A percentile compares a stretch with the other conserved stretches of the same genome.
phyloP scores from a whole-genome alignment of 2,888 invertebrate species.

The Pseudoips prasinana region DNA sequence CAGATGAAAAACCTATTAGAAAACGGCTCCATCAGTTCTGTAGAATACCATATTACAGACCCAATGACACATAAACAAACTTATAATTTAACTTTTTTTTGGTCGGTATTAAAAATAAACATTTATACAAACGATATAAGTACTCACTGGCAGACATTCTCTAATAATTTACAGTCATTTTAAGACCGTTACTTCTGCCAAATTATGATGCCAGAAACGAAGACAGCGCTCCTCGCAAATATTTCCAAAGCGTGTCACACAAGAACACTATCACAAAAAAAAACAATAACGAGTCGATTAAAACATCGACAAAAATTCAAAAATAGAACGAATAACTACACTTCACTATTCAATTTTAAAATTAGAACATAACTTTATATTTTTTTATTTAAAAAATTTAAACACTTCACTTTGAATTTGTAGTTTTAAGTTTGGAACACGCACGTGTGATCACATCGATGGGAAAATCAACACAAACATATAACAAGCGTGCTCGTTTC shows the following conservation, averaged over 20 bases:
- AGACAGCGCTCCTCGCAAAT: constrained; percentile 5
- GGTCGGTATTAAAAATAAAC: too few species aligned
- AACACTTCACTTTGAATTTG: too few species aligned
- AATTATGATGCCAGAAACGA: constrained; percentile 18
- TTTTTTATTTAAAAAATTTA: too few species aligned
- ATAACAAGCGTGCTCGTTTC: constrained; percentile 23
- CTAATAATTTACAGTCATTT: constrained; percentile 13
- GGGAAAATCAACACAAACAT: constrained; percentile 18
- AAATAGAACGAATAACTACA: not conserved
- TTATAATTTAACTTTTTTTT: too few species aligned
- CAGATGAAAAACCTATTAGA: too few species aligned
- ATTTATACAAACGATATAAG: not conserved
- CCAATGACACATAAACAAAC: too few species aligned
- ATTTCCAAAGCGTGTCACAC: not conserved
- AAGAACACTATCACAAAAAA: constrained; percentile 2
- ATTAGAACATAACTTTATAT: too few species aligned
- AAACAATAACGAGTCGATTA: constrained; percentile 3
- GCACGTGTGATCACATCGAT: constrained; percentile 17
- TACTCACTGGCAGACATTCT: constrained; percentile 30
- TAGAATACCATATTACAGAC: too few species aligned
- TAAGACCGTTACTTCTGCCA: constrained; percentile 12
- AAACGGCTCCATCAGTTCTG: too few species aligned
- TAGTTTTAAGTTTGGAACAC: too few species aligned
- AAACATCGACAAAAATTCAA: not conserved
- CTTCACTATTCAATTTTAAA: not conserved